phyloP scores from a whole-genome alignment of 1,140 invertebrate genomes.

The Dendrolimus punctatus region DNA sequence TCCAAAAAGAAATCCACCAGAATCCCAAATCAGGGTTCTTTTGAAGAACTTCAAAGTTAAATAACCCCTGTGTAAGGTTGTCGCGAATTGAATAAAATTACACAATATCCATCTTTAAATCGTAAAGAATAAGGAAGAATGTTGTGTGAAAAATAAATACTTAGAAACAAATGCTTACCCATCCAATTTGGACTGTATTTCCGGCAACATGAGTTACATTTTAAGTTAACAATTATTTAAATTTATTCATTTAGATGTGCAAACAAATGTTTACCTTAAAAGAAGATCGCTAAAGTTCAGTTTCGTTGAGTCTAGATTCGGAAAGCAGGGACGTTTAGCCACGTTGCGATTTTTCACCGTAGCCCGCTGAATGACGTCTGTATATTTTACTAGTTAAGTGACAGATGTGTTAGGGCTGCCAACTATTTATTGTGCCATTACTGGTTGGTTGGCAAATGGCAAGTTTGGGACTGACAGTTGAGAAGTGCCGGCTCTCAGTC shows the following conservation, averaged over 20 bases:
- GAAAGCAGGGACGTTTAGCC: conserved; percentile 46
- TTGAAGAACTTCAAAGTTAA: conserved; percentile 70
- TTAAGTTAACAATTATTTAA: conserved; percentile 72
- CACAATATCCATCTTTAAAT: conserved; percentile 20
- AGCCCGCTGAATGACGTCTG: conserved; percentile 62
- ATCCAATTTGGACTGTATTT: conserved; percentile 70
- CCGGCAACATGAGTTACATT: conserved; percentile 70
- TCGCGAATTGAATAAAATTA: conserved; percentile 16
- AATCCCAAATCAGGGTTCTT: conserved; percentile 64
- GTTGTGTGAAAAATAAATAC: conserved; percentile 25
- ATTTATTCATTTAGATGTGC: conserved; percentile 51
- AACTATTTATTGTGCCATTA: conserved; percentile 70
- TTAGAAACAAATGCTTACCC: conserved; percentile 61
- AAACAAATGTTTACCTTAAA: conserved; percentile 34
- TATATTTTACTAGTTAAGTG: conserved; percentile 71
- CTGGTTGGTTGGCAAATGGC: conserved; percentile 60
- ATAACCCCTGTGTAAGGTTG: conserved; percentile 48
- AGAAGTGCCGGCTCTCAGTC: conserved; percentile 35
- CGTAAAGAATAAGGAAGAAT: conserved; percentile 27
- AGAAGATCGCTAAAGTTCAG: conserved; percentile 11
- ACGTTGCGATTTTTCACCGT: conserved; percentile 60
- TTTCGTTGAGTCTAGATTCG: conserved; percentile 1
- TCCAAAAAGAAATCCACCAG: conserved; percentile 68
- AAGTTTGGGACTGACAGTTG: conserved; percentile 54
- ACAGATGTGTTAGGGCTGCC: conserved; percentile 65